Evolutionary conservation across 2,113 vertebrate species (phyloP), one percentile per base, ranked within the genome.

Genomic region (Mormyrus iriodes): DNA sequence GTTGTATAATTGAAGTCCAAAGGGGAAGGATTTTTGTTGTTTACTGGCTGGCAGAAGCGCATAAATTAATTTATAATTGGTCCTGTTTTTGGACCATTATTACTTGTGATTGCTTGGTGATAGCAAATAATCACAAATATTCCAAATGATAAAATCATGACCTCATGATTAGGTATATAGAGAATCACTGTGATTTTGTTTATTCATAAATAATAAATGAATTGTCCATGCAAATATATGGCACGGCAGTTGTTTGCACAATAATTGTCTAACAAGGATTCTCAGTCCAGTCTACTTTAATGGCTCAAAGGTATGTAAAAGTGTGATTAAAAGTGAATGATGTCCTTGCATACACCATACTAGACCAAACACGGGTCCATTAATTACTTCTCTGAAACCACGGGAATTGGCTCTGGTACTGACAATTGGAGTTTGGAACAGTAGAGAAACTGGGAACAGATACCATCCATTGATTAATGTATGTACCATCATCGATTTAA

Each of bases 401-500:
- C 39, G 35, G 35, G 35, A 79, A 79, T 79, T 79, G 10, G 17
- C 35, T 79, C 15, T 42, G 73, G 17, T 79, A 7, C 73, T 79
- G 35, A 79, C 39, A 79, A 79, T 42, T 79, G 4, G 13, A 79
- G 73, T 42, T 35, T 79, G 73, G 31, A 79, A 42, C 35, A 39
- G 73, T 19, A 79, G 35, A 19, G 13, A 19, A 79, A 79, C 73
- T 31, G 73, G 73, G 17, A 79, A 79, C 73, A 39, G 35, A 79
- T 79, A 42, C 73, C 73, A 79, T 39, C 31, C 73, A 35, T 79
- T 79, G 73, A 79, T 79, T 79, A 79, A 79, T 79, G 73, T 42
- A 42, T 79, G 35, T 42, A 42, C 27, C 69, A 76, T 76, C 69
- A 76, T 42, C 42, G 73, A 79, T 35, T 76, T 76, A 39, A 76